Evolutionary conservation across 2,888 invertebrate genomes (phyloP), one percentile per base, ranked within the genome.

Genomic region (Philhelius pedissequus): DNA sequence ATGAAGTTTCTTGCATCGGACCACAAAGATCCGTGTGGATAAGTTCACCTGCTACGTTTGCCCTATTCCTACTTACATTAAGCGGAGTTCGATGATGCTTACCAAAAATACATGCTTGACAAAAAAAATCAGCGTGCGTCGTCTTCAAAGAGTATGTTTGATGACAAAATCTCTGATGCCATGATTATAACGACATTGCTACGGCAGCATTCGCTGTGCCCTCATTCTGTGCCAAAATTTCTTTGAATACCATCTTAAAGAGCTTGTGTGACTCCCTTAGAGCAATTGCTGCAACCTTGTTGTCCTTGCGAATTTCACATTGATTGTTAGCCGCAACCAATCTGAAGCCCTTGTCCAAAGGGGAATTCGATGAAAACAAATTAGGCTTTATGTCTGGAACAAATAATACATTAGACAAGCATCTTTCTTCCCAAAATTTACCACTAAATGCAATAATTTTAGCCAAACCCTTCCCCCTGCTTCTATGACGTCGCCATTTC

Each of bases 21-120:
- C 87, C 87, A 71, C 87, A 87, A 25, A 88, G 25, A 64, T 88
- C 87, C 32, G 86, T 76, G 60, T 88, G 87, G 87, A 18, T 25
- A 6, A 22, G 22, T 25, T 48, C 45, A 25, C 50, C n/a, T n/a
- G n/a, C n/a, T n/a, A n/a, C n/a, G n/a, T n/a, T n/a, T n/a, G n/a
- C n/a, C n/a, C n/a, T n/a, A 4, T 25, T 50, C 25, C 13, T n/a
- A 25, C 50, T 50, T 50, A 13, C 50, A 22, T 7, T 13, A 50
- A 50, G 25, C 5, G 50, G 7, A n/a, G 11, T 50, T 25, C 50
- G 50, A 50, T 50, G 50, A 25, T 50, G 50, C 25, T 50, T 50
- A 13, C 50, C 30, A 30, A 54, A 54, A 30, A 54, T 27, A 18
- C 52, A 54, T 30, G 50, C 50, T n/a, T 50, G 25, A 50, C 50